Percentiles rank a stretch among this genome's conserved stretches.
Evolutionary conservation across 2,797 vertebrate species (phyloP).

Genomic region (Moxostoma hubbsi): DNA sequence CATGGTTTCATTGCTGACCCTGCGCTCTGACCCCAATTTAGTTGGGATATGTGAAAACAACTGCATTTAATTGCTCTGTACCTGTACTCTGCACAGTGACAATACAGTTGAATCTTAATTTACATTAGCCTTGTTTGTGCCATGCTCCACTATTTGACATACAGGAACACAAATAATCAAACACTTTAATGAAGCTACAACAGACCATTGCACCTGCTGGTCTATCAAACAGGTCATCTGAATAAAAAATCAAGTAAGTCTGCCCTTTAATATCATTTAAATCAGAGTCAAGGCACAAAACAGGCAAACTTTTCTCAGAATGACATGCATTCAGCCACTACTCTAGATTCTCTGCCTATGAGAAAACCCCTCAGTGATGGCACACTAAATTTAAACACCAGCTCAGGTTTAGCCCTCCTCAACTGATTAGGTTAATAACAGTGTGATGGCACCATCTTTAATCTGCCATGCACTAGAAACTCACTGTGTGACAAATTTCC

Average conservation of each 20-base stretch:
- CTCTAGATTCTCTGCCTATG: slow-evolving; percentile 16
- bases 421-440: slow-evolving; percentile 80
- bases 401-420: slow-evolving; percentile 60
- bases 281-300: neutral
- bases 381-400: slow-evolving; percentile 70
- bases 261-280: neutral
- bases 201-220: neutral
- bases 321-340: slow-evolving; percentile 32
- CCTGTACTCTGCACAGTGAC: too few relatives aligned
- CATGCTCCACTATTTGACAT: too few relatives aligned
- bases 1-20: too few relatives aligned
- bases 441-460: slow-evolving; percentile 72
- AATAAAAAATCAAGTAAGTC: neutral
- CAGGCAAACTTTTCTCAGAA: neutral
- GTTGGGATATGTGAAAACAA: too few relatives aligned
- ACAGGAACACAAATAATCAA: neutral
- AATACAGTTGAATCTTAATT: too few relatives aligned
- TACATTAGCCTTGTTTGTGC: too few relatives aligned
- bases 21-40: too few relatives aligned
- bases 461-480: slow-evolving; percentile 74
- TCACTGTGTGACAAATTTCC: slow-evolving; percentile 75
- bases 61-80: too few relatives aligned
- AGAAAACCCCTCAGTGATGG: slow-evolving; percentile 38
- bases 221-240: too few relatives aligned
- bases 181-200: neutral